A percentile compares a stretch with the other conserved stretches of the same genome.
Conservation (phyloP, 2,888 invertebrate genomes). For the Podotricha telesiphe region DNA sequence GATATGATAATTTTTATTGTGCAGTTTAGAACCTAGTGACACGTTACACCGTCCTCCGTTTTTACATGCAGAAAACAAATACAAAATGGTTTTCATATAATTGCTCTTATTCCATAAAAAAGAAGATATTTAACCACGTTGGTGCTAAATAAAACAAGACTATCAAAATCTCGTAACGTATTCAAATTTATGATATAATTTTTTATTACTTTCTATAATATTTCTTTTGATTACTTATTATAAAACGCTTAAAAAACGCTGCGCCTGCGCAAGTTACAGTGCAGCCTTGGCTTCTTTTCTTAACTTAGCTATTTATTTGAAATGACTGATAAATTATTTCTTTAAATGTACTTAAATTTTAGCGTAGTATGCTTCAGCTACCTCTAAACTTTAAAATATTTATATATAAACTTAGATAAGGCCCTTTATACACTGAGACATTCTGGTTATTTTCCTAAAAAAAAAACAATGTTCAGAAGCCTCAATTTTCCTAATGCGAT, state of each 20-base stretch:
- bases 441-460: conserved; percentile 60
- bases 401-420: conserved; percentile 65
- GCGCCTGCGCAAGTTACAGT: conserved; percentile 3
- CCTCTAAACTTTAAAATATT: conserved; percentile 78
- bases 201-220: conserved; percentile 46
- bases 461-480: conserved; percentile 52
- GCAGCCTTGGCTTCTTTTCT: not conserved
- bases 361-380: conserved; percentile 68
- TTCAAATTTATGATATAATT: conserved; percentile 48
- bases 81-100: conserved; percentile 20
- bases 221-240: not conserved
- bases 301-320: conserved; percentile 27
- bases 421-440: conserved; percentile 56
- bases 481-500: conserved; percentile 66
- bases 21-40: too few species aligned
- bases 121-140: conserved; percentile 53
- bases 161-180: conserved; percentile 50
- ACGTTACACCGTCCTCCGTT: not conserved
- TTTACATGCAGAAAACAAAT: not conserved
- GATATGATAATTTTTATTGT: too few species aligned
- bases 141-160: conserved; percentile 76
- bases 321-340: conserved; percentile 24
- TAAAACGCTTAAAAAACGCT: conserved; percentile 3
- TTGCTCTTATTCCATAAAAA: conserved; percentile 39
- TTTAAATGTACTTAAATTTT: conserved; percentile 66